Evolutionary conservation across 1,140 invertebrate genomes (phyloP).

Genomic region (Drosophila cardini): DNA sequence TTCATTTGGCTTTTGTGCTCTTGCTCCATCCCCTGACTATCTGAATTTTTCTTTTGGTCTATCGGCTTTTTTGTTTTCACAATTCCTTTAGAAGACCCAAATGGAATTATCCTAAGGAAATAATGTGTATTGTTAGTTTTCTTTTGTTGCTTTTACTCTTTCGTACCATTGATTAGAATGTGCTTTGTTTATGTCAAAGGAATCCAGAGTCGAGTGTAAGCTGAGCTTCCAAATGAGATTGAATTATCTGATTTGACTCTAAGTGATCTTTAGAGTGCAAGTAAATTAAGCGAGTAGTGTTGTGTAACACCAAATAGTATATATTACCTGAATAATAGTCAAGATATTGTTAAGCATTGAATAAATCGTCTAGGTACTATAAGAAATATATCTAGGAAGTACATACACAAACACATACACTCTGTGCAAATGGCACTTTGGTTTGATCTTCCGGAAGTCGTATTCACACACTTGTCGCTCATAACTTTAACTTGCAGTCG

Average conservation of each 20-base stretch:
- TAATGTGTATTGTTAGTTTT: conserved; percentile 35
- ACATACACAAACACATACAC: conserved; percentile 15
- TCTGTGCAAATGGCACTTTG: conserved; percentile 11
- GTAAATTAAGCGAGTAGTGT: conserved; percentile 19
- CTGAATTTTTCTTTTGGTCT: conserved; percentile 28
- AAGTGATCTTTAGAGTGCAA: conserved; percentile 15
- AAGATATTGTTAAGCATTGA: conserved; percentile 35
- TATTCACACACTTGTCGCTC: conserved; percentile 80
- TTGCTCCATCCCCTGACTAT: conserved; percentile 37
- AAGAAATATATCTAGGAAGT: conserved; percentile 58
- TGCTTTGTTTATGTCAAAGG: conserved; percentile 29
- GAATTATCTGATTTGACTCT: conserved; percentile 13
- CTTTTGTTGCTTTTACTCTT: conserved; percentile 31
- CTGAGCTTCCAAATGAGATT: conserved; percentile 21
- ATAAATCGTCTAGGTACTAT: conserved; percentile 37
- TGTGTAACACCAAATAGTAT: no score
- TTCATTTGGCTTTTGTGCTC: conserved; percentile 29
- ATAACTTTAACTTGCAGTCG: conserved; percentile 73
- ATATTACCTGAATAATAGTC: conserved; percentile 17
- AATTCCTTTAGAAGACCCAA: conserved; percentile 30
- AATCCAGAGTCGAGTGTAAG: conserved; percentile 25
- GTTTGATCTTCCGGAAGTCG: conserved; percentile 53
- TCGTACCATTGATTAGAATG: conserved; percentile 57
- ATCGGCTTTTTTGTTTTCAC: conserved; percentile 22
- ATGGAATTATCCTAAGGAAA: conserved; percentile 71